A percentile compares a stretch with the other conserved stretches of the same genome.
Conservation (phyloP, 2,113 vertebrate species). For the Otus sunia region DNA sequence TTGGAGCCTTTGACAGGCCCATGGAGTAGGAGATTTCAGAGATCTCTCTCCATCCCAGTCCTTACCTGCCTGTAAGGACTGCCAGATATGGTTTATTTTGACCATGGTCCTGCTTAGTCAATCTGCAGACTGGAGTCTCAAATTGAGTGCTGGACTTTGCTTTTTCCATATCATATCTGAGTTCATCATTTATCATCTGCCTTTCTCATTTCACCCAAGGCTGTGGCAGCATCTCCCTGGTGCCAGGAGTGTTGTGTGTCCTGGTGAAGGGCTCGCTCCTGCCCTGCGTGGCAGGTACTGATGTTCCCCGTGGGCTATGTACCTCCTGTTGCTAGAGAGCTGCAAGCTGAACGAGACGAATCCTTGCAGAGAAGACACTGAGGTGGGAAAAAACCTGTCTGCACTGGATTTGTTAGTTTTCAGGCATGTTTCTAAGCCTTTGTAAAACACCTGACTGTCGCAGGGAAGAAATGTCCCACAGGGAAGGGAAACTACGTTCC, state of each 20-base stretch:
- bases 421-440: neutral
- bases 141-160: neutral
- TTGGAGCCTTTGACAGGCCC: neutral
- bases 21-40: neutral
- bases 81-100: neutral
- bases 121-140: neutral
- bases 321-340: neutral
- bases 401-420: neutral
- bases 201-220: neutral
- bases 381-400: neutral
- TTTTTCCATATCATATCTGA: neutral
- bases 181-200: neutral
- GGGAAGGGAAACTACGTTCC: neutral
- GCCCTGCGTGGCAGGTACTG: neutral
- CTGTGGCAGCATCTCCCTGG: neutral
- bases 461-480: neutral
- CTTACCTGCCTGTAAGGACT: neutral
- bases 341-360: neutral
- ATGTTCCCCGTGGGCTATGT: neutral
- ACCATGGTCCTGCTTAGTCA: neutral
- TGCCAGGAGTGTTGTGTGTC: neutral
- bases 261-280: neutral
- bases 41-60: neutral
- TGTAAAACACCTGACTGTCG: neutral
- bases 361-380: neutral